Conservation (phyloP, 2,797 vertebrate genomes). For the Pygocentrus nattereri region DNA sequence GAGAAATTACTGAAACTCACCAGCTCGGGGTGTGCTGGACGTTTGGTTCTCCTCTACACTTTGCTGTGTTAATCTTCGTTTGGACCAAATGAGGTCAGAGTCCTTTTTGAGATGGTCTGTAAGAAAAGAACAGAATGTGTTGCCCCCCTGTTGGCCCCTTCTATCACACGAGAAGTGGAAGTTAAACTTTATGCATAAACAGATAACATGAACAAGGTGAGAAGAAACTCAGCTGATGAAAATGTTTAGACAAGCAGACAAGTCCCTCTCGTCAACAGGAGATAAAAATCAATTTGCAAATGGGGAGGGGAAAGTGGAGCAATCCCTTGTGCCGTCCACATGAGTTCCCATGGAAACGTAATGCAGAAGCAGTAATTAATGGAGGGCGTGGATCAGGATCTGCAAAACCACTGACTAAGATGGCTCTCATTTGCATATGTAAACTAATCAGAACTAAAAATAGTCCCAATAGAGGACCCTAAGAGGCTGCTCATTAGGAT, state of each 20-base stretch:
- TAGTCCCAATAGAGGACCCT: conserved; percentile 44
- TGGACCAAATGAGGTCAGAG: conserved; percentile 59
- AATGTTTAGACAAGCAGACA: neutral
- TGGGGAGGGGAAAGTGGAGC: conserved; percentile 12
- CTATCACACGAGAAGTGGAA: neutral
- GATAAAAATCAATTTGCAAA: conserved; percentile 9
- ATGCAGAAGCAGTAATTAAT: conserved; percentile 56
- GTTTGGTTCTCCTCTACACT: conserved; percentile 70
- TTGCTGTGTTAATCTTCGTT: conserved; percentile 67
- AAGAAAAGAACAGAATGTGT: neutral
- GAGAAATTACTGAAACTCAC: conserved; percentile 58
- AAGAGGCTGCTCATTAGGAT: conserved; percentile 50
- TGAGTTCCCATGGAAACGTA: conserved; percentile 61
- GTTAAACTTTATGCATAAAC: neutral
- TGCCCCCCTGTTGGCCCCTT: neutral
- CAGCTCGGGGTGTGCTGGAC: conserved; percentile 64
- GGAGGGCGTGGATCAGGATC: conserved; percentile 51
- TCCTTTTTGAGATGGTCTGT: conserved; percentile 53
- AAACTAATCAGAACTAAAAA: conserved; percentile 63
- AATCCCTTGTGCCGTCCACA: conserved; percentile 28
- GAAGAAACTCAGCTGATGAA: too few species aligned
- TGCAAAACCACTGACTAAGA: conserved; percentile 50
- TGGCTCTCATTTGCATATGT: conserved; percentile 64
- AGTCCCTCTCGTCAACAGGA: neutral
- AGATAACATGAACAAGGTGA: neutral